Conservation (phyloP, 2,888 invertebrate genomes). For the Morpho achilles region DNA sequence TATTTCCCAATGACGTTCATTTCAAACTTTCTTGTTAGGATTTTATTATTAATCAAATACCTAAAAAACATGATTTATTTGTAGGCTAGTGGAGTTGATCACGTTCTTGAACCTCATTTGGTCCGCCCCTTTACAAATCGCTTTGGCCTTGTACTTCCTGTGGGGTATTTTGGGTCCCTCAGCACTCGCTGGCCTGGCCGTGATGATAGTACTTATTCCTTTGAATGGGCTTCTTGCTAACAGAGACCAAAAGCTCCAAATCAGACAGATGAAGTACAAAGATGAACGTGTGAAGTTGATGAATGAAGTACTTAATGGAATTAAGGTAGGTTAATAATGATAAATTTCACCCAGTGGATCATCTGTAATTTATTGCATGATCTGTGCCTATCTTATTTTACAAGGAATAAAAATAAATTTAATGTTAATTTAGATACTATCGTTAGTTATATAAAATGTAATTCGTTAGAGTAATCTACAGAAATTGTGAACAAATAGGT, state of each 20-base stretch:
- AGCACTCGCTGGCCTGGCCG: slow-evolving; percentile 94
- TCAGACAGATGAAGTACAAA: slow-evolving; percentile 95
- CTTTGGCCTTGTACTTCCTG: slow-evolving; percentile 89
- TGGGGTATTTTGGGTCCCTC: slow-evolving; percentile 92
- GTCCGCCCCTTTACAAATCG: slow-evolving; percentile 95
- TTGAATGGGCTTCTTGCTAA: slow-evolving; percentile 92
- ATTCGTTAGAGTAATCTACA: too few species aligned
- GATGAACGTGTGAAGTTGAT: slow-evolving; percentile 95
- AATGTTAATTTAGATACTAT: too few species aligned
- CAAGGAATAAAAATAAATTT: too few species aligned
- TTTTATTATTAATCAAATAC: too few species aligned
- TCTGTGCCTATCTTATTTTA: too few species aligned
- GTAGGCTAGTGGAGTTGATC: slow-evolving; percentile 88
- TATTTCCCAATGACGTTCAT: too few species aligned
- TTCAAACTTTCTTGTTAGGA: too few species aligned
- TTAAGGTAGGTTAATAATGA: slow-evolving; percentile 81
- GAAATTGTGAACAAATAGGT: too few species aligned
- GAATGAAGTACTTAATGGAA: slow-evolving; percentile 95
- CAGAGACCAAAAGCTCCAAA: slow-evolving; percentile 88
- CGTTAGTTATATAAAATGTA: too few species aligned
- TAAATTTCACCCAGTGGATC: too few species aligned
- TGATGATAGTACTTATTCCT: slow-evolving; percentile 96
- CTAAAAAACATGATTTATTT: slow-evolving; percentile 18
- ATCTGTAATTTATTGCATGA: too few species aligned
- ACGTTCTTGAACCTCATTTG: slow-evolving; percentile 93